Evolutionary conservation across 92 coral and sea anemone species (phyloP).

Genomic region (Siderastrea siderea): DNA sequence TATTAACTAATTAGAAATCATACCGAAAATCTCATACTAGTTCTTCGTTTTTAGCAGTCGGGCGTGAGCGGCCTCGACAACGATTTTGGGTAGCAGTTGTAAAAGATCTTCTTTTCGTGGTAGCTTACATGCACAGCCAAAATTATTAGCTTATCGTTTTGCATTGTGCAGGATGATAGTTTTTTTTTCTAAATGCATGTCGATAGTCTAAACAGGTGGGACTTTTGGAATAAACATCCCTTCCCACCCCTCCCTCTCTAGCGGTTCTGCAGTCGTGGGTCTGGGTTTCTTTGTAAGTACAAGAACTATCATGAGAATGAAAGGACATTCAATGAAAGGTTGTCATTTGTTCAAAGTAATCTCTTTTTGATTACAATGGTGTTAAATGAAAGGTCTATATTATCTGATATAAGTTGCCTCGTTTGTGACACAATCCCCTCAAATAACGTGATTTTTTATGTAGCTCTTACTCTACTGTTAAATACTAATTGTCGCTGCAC

Average conservation of each 20-base stretch:
- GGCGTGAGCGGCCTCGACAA: neutral
- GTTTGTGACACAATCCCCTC: neutral
- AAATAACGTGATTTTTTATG: neutral
- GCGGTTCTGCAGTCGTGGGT: neutral
- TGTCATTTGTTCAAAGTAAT: neutral
- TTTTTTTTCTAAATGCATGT: too few species aligned
- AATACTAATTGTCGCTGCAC: neutral
- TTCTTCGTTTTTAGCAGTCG: conserved; percentile 6
- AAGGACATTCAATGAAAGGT: neutral
- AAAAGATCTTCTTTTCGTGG: too few species aligned
- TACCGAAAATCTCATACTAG: neutral
- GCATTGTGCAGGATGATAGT: too few species aligned
- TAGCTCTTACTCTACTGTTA: neutral
- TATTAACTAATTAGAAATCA: too few species aligned
- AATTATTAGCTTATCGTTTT: too few species aligned
- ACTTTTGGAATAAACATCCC: too few species aligned
- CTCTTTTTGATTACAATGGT: neutral
- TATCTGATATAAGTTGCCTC: too few species aligned
- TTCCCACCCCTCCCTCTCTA: neutral
- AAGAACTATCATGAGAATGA: neutral
- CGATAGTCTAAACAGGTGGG: too few species aligned
- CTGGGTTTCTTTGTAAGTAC: neutral
- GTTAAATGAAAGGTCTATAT: too few species aligned
- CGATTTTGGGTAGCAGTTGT: neutral
- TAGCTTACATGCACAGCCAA: too few species aligned